phyloP scores from a whole-genome alignment of 2,888 invertebrate genomes.

The Rhogogaster chlorosoma region DNA sequence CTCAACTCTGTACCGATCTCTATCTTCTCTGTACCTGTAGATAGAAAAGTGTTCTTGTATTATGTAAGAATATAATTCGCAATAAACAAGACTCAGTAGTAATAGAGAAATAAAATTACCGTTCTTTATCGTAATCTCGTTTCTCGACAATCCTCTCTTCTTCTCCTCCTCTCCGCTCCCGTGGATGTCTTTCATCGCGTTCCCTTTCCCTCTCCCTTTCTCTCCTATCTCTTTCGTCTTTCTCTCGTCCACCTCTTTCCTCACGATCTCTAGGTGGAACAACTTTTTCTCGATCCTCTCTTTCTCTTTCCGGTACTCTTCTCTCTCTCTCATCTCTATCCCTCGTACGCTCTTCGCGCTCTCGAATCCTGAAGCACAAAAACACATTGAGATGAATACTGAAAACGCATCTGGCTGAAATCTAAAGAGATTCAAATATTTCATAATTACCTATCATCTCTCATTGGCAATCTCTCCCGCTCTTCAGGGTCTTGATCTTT shows the following conservation, averaged over 20 bases:
- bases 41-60: background rate
- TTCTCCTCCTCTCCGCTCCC: conserved; percentile 66
- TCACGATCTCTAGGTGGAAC: conserved; percentile 73
- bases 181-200: conserved; percentile 71
- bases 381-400: conserved; percentile 1
- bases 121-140: conserved; percentile 73
- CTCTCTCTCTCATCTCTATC: conserved; percentile 66
- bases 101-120: conserved; percentile 60
- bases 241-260: conserved; percentile 69
- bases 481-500: conserved; percentile 73
- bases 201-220: conserved; percentile 70
- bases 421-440: conserved; percentile 24
- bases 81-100: background rate
- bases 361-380: conserved; percentile 61
- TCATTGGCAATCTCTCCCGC: conserved; percentile 66
- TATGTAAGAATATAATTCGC: background rate
- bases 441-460: conserved; percentile 70
- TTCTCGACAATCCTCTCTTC: conserved; percentile 70
- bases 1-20: conserved; percentile 69
- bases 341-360: conserved; percentile 68
- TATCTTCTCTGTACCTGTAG: conserved; percentile 75
- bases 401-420: background rate
- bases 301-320: conserved; percentile 64
- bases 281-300: conserved; percentile 76
- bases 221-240: conserved; percentile 71